Base-by-base conservation (phyloP, 2,113 vertebrate genomes). In the Trochalopteron elliotii region DNA sequence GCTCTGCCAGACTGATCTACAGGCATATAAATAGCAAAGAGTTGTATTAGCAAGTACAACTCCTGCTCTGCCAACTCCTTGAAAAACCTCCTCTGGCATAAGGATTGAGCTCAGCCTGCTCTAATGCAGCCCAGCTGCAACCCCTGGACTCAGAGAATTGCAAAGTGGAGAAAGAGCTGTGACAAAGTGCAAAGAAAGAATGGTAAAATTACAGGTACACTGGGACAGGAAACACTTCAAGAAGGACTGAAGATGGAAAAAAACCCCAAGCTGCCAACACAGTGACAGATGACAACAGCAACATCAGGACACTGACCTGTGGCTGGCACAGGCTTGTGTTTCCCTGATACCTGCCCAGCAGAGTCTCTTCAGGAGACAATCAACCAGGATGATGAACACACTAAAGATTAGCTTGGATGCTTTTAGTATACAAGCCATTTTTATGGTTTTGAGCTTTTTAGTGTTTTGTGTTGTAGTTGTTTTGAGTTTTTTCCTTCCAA, bases 1-100 rank as follows among this genome's bases (percentile, higher is more conserved):
- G 71, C 65, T 80, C 21, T 52, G 27, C 96, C 97, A 94, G 37
- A 90, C 11, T 40, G 44, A 68, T 97, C 97, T 97, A 55, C 7
- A 5, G 57, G 39, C 28, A 95, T 44, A 90, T 37, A 89, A 44
- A 93, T 12, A 80, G 20, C 35, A 22, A 37, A 68, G 27, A 72
- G 6, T 0, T 4, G 7, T 21, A 19, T 72, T 88, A 89, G 39
- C 24, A 13, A 65, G 16, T 11, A 0, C 3, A 85, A 69, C 7
- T 45, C 12, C 8, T 35, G 6, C 44, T 64, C 12, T 71, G 35
- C 16, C 47, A 21, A 24, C 9, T 70, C 45, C 40, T 28, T 6
- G 5, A 61, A 37, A 11, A 35, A 27, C 15, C n/a, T 33, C 18
- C 30, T 45, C 25, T 45, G 56, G 23, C 10, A 16, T 11, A 21